Evolutionary conservation across 2,888 invertebrate species (phyloP), one percentile per base, ranked within the genome.

Genomic region (Leucania comma): DNA sequence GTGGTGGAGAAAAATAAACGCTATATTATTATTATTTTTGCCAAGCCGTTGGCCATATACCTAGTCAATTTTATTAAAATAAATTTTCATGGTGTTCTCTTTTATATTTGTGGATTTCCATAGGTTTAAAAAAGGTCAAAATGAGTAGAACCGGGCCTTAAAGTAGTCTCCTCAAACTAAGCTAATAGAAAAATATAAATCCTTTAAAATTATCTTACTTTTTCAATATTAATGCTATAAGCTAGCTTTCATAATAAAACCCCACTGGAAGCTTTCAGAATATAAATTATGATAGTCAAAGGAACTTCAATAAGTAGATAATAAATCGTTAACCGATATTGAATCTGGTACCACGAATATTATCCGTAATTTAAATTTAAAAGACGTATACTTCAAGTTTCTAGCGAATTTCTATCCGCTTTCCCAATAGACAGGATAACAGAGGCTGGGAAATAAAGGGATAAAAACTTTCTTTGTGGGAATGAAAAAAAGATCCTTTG

Each of bases 251-350:
- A 54, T 71, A 62, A 68, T 58, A 64, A 20, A 59, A 53, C 20
- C 29, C 29, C 42, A 57, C 53, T 69, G 68, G 64, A 54, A 68
- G 62, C 68, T 67, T 70, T 50, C 59, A 50, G 60, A 60, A 78
- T 82, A 78, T 81, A 78, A 78, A 81, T 81, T 59, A 67, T 58
- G 63, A 64, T 76, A 78, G 68, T 72, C 70, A 74, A 79, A 76
- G 69, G 48, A 68, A 67, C 69, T 70, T 75, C 63, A 66, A 74
- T 74, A 20, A 42, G 17, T 42, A 42, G 17, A 4, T 42, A 76
- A 78, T 80, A 75, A 80, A 86, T 80, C 72, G 48, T 79, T 75
- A 73, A 70, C 70, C 69, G 75, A 78, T 83, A 86, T 86, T 86
- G 72, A 78, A 81, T 76, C 69, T 68, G 53, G 32, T 75, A 72